Conservation (phyloP, 1,140 invertebrate species). For the Ceratoteleas bidentatus region DNA sequence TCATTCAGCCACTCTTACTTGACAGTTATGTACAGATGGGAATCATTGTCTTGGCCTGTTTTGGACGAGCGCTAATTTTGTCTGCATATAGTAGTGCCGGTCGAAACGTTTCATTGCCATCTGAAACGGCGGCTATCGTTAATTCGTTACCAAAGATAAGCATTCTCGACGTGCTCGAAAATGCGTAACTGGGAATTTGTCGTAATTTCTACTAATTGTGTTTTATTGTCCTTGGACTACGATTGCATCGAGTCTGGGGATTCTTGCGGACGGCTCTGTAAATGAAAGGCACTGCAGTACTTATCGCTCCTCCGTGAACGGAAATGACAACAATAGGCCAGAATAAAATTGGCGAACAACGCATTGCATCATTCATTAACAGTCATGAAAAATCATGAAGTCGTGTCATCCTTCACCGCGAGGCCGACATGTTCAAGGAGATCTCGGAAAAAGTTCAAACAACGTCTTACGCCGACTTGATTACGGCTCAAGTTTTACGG, state of each 20-base stretch:
- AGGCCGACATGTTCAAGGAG: conserved; percentile 63
- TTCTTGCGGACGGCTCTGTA: conserved; percentile 49
- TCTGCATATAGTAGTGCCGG: not conserved
- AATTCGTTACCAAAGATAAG: conserved; percentile 54
- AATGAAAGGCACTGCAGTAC: conserved; percentile 59
- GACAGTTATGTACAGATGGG: conserved; percentile 78
- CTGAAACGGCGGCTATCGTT: conserved; percentile 16
- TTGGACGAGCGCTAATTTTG: conserved; percentile 35
- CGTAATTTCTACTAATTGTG: conserved; percentile 57
- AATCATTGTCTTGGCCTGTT: conserved; percentile 48
- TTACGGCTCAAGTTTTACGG: conserved; percentile 36
- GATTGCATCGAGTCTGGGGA: conserved; percentile 46
- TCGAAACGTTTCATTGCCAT: not conserved
- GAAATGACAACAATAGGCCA: conserved; percentile 60
- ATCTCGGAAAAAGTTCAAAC: conserved; percentile 63
- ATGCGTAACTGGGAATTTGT: conserved; percentile 53
- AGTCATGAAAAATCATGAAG: conserved; percentile 62
- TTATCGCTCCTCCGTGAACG: conserved; percentile 52
- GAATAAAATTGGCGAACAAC: conserved; percentile 56
- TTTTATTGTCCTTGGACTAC: conserved; percentile 58
- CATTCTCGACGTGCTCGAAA: conserved; percentile 48
- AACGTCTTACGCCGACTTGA: conserved; percentile 27
- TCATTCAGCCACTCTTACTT: conserved; percentile 68
- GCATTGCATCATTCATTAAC: conserved; percentile 60
- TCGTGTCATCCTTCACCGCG: conserved; percentile 57